Evolutionary conservation across 2,888 invertebrate genomes (phyloP).

Genomic region (Platycheirus albimanus): DNA sequence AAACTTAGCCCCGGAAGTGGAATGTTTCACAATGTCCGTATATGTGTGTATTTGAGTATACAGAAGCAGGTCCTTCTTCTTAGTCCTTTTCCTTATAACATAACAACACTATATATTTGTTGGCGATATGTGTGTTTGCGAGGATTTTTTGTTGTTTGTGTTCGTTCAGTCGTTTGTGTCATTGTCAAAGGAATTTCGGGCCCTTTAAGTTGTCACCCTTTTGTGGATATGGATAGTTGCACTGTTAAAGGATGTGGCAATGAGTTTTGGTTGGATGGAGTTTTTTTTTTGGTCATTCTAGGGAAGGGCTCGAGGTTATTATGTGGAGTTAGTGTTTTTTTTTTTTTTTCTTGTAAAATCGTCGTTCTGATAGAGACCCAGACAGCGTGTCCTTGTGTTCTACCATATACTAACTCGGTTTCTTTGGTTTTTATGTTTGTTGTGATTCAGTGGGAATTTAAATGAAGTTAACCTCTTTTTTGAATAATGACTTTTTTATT

Average conservation of each 20-base stretch:
- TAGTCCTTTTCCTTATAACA: neutral
- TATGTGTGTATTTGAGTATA: neutral
- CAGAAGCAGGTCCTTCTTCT: constrained; percentile 4
- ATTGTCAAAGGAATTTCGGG: constrained; percentile 62
- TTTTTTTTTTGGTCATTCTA: constrained; percentile 10
- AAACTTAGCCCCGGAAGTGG: constrained; percentile 45
- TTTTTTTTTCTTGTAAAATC: neutral
- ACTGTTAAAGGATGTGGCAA: constrained; percentile 29
- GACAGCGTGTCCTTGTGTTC: constrained; percentile 8
- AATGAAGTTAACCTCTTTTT: constrained; percentile 17
- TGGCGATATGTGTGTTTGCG: constrained; percentile 24
- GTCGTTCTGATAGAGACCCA: neutral
- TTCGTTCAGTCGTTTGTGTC: constrained; percentile 36
- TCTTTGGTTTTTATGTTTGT: constrained; percentile 19
- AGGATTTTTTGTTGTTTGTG: constrained; percentile 1
- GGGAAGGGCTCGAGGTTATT: constrained; percentile 32
- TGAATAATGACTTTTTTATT: neutral
- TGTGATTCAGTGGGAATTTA: constrained; percentile 9
- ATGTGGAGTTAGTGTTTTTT: constrained; percentile 10
- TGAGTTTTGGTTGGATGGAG: neutral
- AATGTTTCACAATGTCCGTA: constrained; percentile 35
- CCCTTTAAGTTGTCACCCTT: constrained; percentile 33
- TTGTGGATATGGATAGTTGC: constrained; percentile 41
- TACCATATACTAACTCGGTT: constrained; percentile 11
- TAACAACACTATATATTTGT: neutral